Evolutionary conservation across 2,113 vertebrate genomes (phyloP).

Genomic region (Xiphophorus hellerii): DNA sequence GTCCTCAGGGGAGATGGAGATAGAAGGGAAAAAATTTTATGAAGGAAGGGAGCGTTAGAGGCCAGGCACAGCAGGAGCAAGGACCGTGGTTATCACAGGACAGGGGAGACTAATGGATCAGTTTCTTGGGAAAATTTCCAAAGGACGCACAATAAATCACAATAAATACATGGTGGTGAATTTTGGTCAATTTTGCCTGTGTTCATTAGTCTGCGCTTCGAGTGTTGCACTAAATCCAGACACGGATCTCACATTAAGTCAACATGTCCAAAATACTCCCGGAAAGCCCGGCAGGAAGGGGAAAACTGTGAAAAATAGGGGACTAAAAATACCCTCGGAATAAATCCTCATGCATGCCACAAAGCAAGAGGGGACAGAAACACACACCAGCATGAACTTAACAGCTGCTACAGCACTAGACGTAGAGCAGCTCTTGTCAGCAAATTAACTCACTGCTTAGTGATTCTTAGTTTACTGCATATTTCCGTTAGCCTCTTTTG

Average conservation of each 20-base stretch:
- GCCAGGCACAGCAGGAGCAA: constrained; percentile 7
- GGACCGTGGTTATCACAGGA: constrained; percentile 34
- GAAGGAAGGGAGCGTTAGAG: constrained; percentile 15
- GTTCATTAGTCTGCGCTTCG: too few species aligned
- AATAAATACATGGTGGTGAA: constrained; percentile 34
- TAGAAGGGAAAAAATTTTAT: background rate
- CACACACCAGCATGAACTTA: constrained; percentile 13
- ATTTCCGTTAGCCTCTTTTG: background rate
- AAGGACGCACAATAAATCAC: constrained; percentile 39
- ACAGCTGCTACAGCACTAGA: constrained; percentile 18
- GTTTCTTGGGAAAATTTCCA: constrained; percentile 12
- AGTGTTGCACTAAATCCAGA: constrained; percentile 1
- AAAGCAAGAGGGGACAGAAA: constrained; percentile 7
- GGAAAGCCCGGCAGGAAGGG: background rate
- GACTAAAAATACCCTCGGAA: constrained; percentile 1
- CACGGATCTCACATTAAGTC: background rate
- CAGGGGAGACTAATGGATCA: constrained; percentile 40
- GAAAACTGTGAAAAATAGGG: constrained; percentile 1
- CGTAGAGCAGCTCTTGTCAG: constrained; percentile 22
- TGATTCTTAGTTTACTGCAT: background rate
- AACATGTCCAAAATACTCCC: background rate
- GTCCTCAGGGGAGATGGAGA: constrained; percentile 15
- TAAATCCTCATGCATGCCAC: background rate
- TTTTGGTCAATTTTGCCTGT: constrained; percentile 1
- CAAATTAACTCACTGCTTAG: constrained; percentile 14